Percentiles rank a stretch among this genome's conserved stretches.
phyloP scores from a whole-genome alignment of 2,797 vertebrate species.

The Pelodytes ibericus region DNA sequence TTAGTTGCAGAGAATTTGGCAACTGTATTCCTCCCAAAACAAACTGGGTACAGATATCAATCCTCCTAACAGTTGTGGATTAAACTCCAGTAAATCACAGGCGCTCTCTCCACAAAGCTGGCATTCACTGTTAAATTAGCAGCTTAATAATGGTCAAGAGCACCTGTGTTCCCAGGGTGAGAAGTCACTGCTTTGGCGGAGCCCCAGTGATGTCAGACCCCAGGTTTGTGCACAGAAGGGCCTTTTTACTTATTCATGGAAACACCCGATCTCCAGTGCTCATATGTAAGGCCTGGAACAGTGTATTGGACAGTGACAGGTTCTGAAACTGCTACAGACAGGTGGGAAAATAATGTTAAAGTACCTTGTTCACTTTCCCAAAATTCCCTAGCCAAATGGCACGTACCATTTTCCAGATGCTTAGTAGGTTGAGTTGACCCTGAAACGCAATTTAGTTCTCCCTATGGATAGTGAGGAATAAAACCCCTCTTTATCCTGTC shows the following conservation, averaged over 20 bases:
- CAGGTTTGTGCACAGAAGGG: background rate
- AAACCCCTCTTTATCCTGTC: too few relatives aligned
- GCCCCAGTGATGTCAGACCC: background rate
- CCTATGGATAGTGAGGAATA: too few relatives aligned
- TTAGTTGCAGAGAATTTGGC: background rate
- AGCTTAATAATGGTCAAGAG: slow-evolving; percentile 21
- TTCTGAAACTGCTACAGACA: slow-evolving; percentile 12
- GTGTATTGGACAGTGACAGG: slow-evolving; percentile 2
- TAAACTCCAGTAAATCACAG: background rate
- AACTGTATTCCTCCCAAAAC: slow-evolving; percentile 6
- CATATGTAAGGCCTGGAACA: background rate
- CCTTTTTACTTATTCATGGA: slow-evolving; percentile 12
- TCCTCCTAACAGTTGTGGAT: background rate
- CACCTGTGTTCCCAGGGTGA: slow-evolving; percentile 21
- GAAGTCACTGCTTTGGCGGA: background rate
- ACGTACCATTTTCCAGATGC: too few relatives aligned
- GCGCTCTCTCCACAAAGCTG: background rate
- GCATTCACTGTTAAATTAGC: slow-evolving; percentile 3
- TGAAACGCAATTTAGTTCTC: too few relatives aligned
- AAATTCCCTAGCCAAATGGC: background rate
- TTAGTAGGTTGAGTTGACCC: too few relatives aligned
- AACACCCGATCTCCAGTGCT: background rate
- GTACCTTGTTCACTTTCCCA: slow-evolving; percentile 21
- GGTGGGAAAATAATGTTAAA: slow-evolving; percentile 2
- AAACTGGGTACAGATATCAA: background rate